Evolutionary conservation across 2,113 vertebrate species (phyloP), one percentile per base, ranked within the genome.

Genomic region (Pseudopipra pipra): DNA sequence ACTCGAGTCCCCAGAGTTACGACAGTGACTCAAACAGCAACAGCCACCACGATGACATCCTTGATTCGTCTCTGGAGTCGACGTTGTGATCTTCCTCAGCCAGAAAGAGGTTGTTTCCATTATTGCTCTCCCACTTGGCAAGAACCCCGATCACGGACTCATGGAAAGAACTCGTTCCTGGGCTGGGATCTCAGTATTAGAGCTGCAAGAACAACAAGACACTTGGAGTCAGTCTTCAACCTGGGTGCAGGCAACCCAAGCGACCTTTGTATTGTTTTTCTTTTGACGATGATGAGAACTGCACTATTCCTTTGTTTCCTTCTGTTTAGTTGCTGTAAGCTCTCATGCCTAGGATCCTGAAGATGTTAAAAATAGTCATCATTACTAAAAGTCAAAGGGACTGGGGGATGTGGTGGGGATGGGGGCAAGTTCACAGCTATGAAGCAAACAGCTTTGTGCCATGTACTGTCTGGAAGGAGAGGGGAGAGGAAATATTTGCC

Each of bases 21-120:
- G 99, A 99, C 98, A 99, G 99, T 18, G 99, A 99, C 98, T 99
- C 99, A 74, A 99, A 99, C 97, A 99, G 99, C 98, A 99, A 99
- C 98, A 99, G 99, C 96, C 99, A 99, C 84, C 99, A 99, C 0
- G 99, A 99, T 4, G 99, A 99, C 97, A 98, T 99, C 97, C 98
- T 99, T 41, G 99, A 99, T 90, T 99, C 99, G 0, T 99, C 99
- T 0, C 97, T 99, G 97, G 99, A 99, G 98, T 99, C 99, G 0
- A 99, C 99, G 0, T 93, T 99, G 97, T 99, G 99, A 99, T 77
- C 92, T 62, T 62, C 35, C 67, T 51, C 14, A 9, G 49, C 44
- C 16, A 3, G 14, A 39, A 68, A 70, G 11, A 78, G 11, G 22
- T 70, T 2, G 15, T 89, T 91, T 63, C 20, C 72, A 24, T 52